Conservation (phyloP, 2,797 vertebrate species). For the Alauda arvensis region DNA sequence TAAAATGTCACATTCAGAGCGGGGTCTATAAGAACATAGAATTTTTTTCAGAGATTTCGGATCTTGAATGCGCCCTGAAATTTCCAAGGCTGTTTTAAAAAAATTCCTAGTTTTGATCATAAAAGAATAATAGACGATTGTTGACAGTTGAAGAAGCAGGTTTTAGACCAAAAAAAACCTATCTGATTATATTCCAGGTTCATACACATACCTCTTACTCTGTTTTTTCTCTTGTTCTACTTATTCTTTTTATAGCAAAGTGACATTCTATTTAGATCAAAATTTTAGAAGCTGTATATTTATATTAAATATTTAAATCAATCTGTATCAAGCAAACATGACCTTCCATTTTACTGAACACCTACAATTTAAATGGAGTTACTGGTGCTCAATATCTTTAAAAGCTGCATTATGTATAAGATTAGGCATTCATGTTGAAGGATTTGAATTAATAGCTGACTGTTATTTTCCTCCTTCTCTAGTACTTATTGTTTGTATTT, state of each 20-base stretch:
- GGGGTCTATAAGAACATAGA: not conserved
- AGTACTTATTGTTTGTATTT: not conserved
- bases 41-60: not conserved
- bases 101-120: not conserved
- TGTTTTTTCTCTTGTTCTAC: not conserved
- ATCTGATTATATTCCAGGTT: not conserved
- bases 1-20: not conserved
- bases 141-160: not conserved
- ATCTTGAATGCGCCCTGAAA: not conserved
- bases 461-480: not conserved
- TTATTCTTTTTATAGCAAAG: not conserved
- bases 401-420: not conserved
- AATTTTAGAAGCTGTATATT: not conserved
- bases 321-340: not conserved
- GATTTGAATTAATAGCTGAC: not conserved
- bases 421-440: not conserved
- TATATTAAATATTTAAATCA: conserved; percentile 6
- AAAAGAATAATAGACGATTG: not conserved
- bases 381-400: not conserved
- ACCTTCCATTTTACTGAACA: not conserved
- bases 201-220: not conserved
- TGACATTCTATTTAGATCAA: not conserved
- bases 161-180: not conserved
- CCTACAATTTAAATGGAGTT: not conserved
- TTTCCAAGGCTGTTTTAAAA: not conserved